These are phyloP conservation scores for Toxotes lorentzi DNA, from an alignment of 2,797 vertebrate genomes.

Conservation along the genomic window DNA sequence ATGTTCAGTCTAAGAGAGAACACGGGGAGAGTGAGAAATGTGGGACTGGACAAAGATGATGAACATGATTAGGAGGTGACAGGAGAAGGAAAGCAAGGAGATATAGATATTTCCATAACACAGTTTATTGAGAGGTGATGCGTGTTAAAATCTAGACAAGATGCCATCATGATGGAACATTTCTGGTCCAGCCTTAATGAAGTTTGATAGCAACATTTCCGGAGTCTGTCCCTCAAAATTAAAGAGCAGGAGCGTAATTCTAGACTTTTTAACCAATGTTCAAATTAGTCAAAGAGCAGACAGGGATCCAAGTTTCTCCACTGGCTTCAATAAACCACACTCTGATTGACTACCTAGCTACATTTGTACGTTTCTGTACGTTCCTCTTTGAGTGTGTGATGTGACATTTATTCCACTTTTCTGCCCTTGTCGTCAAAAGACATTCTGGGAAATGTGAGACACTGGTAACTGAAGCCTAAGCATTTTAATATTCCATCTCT, in stretches of 20 bases:
- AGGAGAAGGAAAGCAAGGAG: background rate
- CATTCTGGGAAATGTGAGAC: background rate
- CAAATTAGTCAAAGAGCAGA: background rate
- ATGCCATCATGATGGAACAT: background rate
- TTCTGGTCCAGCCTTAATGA: background rate
- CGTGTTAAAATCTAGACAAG: background rate
- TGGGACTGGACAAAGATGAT: background rate
- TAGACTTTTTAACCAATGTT: background rate
- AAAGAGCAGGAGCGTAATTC: background rate
- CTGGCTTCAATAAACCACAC: slow-evolving; percentile 20
- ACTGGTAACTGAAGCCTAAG: background rate
- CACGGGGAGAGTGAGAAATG: background rate
- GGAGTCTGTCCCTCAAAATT: background rate
- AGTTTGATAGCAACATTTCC: background rate
- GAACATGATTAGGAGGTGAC: background rate
- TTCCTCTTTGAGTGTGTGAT: background rate
- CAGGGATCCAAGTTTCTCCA: background rate
- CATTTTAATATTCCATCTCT: background rate
- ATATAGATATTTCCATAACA: background rate
- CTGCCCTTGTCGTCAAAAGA: slow-evolving; percentile 3
- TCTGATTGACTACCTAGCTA: background rate
- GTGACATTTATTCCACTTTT: background rate
- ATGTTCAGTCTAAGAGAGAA: slow-evolving; percentile 61
- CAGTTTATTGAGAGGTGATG: background rate
- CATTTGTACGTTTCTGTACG: background rate